Conservation (phyloP, 2,888 invertebrate species). For the Linnaemya vulpina region DNA sequence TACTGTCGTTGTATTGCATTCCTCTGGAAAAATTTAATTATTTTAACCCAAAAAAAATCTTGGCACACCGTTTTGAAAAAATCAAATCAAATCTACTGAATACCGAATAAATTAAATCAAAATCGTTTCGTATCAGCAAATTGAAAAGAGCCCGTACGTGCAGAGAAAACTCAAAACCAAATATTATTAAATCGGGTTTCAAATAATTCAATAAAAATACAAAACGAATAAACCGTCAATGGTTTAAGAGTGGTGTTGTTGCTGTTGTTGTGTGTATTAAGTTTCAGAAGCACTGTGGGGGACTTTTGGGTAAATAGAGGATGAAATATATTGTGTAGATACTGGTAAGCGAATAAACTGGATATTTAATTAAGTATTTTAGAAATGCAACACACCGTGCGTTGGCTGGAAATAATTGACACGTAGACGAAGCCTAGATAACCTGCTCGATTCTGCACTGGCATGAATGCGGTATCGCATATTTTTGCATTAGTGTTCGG, state of each 20-base stretch:
- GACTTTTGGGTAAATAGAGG: too few relatives aligned
- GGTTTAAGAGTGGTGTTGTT: slow-evolving; percentile 15
- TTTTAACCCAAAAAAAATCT: slow-evolving; percentile 46
- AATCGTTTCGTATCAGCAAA: slow-evolving; percentile 66
- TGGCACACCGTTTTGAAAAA: slow-evolving; percentile 54
- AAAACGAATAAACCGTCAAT: slow-evolving; percentile 53
- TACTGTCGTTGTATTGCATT: slow-evolving; percentile 9
- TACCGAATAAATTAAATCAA: slow-evolving; percentile 70
- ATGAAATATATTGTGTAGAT: too few relatives aligned
- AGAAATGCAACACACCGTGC: too few relatives aligned
- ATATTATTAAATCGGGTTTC: slow-evolving; percentile 65
- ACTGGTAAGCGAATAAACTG: too few relatives aligned
- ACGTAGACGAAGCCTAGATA: too few relatives aligned
- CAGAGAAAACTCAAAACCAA: slow-evolving; percentile 48
- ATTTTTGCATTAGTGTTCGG: too few relatives aligned
- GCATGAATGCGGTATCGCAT: too few relatives aligned
- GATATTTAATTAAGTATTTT: too few relatives aligned
- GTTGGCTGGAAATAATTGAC: too few relatives aligned
- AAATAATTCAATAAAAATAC: slow-evolving; percentile 66
- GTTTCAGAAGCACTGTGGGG: background rate
- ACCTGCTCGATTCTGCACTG: too few relatives aligned
- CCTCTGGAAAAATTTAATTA: slow-evolving; percentile 15
- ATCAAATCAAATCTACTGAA: slow-evolving; percentile 64
- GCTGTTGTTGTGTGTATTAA: slow-evolving; percentile 1
- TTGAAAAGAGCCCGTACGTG: background rate